Percentiles rank a stretch among this genome's conserved stretches.
These are phyloP conservation scores for Aythya baeri DNA, from an alignment of 2,113 vertebrate genomes.

Conservation along the genomic window DNA sequence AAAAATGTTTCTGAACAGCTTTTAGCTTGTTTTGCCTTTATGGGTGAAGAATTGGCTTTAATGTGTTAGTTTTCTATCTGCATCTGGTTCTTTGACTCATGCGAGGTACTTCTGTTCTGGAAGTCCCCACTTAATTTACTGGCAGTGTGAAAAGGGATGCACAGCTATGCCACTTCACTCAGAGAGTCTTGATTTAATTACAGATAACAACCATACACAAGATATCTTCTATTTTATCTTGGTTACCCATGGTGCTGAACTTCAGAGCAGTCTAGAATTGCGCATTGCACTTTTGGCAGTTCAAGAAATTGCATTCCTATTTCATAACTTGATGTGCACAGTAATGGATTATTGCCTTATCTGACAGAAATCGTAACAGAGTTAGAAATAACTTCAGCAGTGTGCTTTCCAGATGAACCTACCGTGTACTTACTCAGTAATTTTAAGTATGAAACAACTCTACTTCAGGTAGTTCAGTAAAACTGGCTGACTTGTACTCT, in stretches of 20 bases:
- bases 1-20: neutral
- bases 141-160: neutral
- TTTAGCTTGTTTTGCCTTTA: neutral
- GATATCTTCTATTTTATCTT: neutral
- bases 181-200: slow-evolving; percentile 31
- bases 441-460: neutral
- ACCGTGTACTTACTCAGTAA: neutral
- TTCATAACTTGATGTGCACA: neutral
- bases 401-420: neutral
- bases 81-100: neutral
- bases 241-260: neutral
- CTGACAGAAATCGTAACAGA: neutral
- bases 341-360: neutral
- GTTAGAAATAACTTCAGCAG: neutral
- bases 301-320: neutral
- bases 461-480: neutral
- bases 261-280: neutral
- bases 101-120: neutral
- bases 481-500: neutral
- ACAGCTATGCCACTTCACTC: neutral
- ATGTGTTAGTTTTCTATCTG: neutral
- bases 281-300: neutral
- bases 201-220: neutral
- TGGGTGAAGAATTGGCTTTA: neutral
- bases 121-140: neutral